Conservation (phyloP, 2,797 vertebrate species). For the Poeciliopsis presidionis region DNA sequence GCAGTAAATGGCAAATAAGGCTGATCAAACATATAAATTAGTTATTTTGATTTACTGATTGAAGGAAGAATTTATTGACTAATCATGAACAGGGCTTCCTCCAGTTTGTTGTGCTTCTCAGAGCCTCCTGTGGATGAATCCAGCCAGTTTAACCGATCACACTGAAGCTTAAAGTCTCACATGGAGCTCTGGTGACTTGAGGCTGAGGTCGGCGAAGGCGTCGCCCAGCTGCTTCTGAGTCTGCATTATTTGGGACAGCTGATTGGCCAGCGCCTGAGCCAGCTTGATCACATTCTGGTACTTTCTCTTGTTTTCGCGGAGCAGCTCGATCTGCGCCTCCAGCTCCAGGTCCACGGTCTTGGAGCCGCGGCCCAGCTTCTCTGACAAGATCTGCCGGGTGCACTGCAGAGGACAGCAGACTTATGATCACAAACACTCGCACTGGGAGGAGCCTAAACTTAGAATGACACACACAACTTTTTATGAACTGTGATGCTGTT, state of each 20-base stretch:
- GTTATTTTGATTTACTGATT: neutral
- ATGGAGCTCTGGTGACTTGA: constrained; percentile 96
- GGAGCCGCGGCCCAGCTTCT: constrained; percentile 96
- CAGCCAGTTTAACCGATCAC: neutral
- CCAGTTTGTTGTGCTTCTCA: neutral
- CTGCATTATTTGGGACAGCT: constrained; percentile 95
- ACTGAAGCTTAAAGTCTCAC: constrained; percentile 71
- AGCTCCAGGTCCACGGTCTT: constrained; percentile 97
- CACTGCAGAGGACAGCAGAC: constrained; percentile 80
- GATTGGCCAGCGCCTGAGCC: constrained; percentile 90
- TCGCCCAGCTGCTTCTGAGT: constrained; percentile 97
- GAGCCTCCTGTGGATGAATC: neutral
- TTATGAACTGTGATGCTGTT: no score
- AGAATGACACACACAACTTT: no score
- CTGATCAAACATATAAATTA: neutral
- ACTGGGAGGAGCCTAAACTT: neutral
- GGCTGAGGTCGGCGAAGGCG: constrained; percentile 96
- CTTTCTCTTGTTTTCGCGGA: constrained; percentile 97
- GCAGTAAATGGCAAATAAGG: neutral
- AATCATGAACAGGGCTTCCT: neutral
- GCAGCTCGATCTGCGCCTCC: constrained; percentile 94
- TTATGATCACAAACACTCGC: neutral
- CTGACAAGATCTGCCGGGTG: constrained; percentile 96
- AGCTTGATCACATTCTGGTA: constrained; percentile 94
- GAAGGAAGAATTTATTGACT: neutral